phyloP scores from a whole-genome alignment of 2,888 invertebrate species.

The Cerastoderma edule region DNA sequence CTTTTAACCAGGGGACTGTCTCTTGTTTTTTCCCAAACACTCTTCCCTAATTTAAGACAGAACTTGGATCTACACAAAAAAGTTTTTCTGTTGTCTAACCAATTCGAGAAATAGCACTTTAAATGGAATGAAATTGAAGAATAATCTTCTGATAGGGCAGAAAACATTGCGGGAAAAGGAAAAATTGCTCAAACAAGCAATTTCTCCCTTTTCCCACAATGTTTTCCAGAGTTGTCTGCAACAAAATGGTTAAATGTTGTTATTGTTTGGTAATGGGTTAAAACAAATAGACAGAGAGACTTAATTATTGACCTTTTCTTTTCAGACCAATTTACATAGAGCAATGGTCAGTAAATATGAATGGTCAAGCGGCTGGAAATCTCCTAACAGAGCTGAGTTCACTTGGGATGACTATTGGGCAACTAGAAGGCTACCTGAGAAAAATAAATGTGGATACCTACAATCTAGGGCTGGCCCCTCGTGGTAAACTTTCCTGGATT shows the following conservation, averaged over 20 bases:
- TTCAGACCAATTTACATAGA: conserved; percentile 47
- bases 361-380: conserved; percentile 73
- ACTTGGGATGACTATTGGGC: conserved; percentile 80
- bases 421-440: conserved; percentile 67
- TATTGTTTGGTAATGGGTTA: background rate
- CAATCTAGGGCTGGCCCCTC: conserved; percentile 59
- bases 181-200: background rate
- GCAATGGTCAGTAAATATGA: conserved; percentile 53
- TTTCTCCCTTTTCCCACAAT: background rate
- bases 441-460: conserved; percentile 63
- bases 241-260: background rate
- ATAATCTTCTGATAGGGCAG: background rate
- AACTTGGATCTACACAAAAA: too few species aligned
- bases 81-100: too few species aligned
- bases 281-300: background rate
- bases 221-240: background rate
- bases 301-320: background rate
- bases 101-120: too few species aligned
- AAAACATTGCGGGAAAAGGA: background rate
- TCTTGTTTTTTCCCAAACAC: too few species aligned
- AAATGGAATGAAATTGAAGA: too few species aligned
- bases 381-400: conserved; percentile 79
- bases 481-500: conserved; percentile 56
- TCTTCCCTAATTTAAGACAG: too few species aligned
- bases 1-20: too few species aligned